Conservation (phyloP, 2,113 vertebrate genomes). For the Mustelus asterias region DNA sequence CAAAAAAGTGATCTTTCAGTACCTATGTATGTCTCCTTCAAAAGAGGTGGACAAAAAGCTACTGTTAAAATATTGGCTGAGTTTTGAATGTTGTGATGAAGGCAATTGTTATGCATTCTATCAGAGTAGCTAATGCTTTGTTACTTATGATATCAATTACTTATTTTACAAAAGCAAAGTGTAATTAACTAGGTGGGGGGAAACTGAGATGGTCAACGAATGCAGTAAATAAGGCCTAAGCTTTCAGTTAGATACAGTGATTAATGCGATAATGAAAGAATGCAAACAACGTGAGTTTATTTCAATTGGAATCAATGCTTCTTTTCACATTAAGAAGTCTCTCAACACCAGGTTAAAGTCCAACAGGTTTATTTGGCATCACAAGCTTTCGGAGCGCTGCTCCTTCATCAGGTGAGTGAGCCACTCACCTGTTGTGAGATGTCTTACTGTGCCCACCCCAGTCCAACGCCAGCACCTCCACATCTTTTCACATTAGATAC, state of each 20-base stretch:
- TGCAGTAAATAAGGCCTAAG: background rate
- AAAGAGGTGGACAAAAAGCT: background rate
- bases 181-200: background rate
- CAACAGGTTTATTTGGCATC: no score
- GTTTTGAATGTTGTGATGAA: background rate
- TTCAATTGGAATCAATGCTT: background rate
- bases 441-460: no score
- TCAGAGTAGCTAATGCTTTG: background rate
- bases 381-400: no score
- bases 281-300: background rate
- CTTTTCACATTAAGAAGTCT: background rate
- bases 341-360: no score
- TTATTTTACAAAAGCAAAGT: background rate
- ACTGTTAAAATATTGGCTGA: slow-evolving; percentile 11
- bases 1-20: background rate
- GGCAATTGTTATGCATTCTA: background rate
- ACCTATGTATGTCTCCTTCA: background rate
- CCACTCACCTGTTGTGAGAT: no score
- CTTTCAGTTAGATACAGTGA: background rate
- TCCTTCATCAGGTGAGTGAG: no score
- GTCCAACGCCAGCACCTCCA: no score
- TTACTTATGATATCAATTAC: background rate
- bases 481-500: background rate
- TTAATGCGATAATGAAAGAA: background rate
- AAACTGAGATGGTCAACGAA: background rate